Evolutionary conservation across 2,888 invertebrate species (phyloP).

Genomic region (Theretra japonica): DNA sequence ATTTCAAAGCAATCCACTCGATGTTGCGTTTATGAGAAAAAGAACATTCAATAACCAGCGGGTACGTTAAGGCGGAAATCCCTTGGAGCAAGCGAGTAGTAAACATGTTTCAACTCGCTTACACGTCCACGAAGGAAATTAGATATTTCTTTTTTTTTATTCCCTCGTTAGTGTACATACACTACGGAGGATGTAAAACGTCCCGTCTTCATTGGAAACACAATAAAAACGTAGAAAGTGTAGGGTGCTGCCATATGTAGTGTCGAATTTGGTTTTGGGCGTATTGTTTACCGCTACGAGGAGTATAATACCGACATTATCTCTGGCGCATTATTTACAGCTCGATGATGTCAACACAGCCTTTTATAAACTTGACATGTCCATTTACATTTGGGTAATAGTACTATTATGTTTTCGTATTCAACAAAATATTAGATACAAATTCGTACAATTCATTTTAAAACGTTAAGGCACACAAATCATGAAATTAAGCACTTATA

Average conservation of each 20-base stretch:
- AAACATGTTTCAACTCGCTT: conserved; percentile 16
- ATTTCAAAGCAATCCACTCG: not conserved
- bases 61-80: conserved; percentile 15
- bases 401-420: not conserved
- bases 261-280: not conserved
- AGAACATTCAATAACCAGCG: conserved; percentile 10
- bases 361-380: conserved; percentile 45
- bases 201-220: conserved; percentile 21
- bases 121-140: conserved; percentile 19
- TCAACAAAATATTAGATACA: not conserved
- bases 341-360: conserved; percentile 59
- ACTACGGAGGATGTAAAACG: not conserved
- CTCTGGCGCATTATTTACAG: conserved; percentile 59
- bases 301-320: conserved; percentile 45
- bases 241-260: not conserved
- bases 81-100: conserved; percentile 18
- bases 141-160: conserved; percentile 30
- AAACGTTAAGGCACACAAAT: too few species aligned
- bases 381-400: conserved; percentile 19
- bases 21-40: conserved; percentile 13
- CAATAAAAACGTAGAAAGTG: conserved; percentile 1
- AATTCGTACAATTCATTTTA: not conserved
- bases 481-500: too few species aligned
- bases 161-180: conserved; percentile 31
- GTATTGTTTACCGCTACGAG: not conserved